phyloP scores from a whole-genome alignment of 2,113 vertebrate species.

The Forbesichthys agassizii region DNA sequence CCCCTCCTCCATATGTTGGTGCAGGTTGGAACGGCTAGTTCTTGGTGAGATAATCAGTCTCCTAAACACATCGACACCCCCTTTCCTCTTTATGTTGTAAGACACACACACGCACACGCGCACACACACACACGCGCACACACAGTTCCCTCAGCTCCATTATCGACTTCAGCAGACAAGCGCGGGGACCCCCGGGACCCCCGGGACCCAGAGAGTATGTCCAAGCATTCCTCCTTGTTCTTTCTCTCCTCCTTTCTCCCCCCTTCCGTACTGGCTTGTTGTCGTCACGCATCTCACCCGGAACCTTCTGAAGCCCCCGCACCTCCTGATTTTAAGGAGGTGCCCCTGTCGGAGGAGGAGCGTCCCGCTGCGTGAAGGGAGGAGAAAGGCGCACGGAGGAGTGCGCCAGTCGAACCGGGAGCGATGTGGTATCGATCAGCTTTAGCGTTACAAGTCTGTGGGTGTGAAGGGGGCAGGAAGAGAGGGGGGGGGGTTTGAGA shows the following conservation, averaged over 20 bases:
- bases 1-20: slow-evolving; percentile 36
- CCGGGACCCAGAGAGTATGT: slow-evolving; percentile 58
- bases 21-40: slow-evolving; percentile 57
- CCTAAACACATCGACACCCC: slow-evolving; percentile 33
- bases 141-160: slow-evolving; percentile 39
- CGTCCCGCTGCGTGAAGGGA: slow-evolving; percentile 62
- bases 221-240: slow-evolving; percentile 63
- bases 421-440: slow-evolving; percentile 68
- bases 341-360: slow-evolving; percentile 57
- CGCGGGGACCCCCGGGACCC: slow-evolving; percentile 60
- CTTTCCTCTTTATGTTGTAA: slow-evolving; percentile 13
- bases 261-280: slow-evolving; percentile 37
- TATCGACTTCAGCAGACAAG: slow-evolving; percentile 68
- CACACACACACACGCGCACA: slow-evolving; percentile 1
- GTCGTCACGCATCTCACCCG: slow-evolving; percentile 68
- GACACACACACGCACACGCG: slow-evolving; percentile 29
- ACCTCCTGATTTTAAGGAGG: slow-evolving; percentile 21
- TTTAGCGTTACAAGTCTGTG: slow-evolving; percentile 61
- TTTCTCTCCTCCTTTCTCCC: slow-evolving; percentile 21
- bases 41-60: slow-evolving; percentile 60
- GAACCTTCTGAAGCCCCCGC: slow-evolving; percentile 61
- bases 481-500: slow-evolving; percentile 50
- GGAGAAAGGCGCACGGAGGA: slow-evolving; percentile 17
- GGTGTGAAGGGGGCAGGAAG: slow-evolving; percentile 46
- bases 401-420: slow-evolving; percentile 40